Base-by-base conservation (phyloP, 2,888 invertebrate genomes). In the Rhingia rostrata region DNA sequence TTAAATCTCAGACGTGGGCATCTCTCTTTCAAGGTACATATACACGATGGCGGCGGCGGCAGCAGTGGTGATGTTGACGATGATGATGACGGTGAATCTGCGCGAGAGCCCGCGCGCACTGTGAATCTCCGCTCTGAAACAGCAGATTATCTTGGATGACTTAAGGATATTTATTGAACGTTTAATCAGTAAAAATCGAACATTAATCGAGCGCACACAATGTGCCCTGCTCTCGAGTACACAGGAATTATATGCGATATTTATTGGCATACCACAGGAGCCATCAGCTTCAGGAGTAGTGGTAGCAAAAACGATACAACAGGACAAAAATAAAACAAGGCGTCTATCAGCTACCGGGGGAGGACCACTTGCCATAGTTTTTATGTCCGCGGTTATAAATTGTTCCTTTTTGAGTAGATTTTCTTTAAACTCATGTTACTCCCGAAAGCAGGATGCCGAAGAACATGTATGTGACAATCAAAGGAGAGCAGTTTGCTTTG, bases 111-210 rank as follows among this genome's bases (percentile, higher is more conserved):
- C 49, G 5, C 49, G 30, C 30, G 22, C 79, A 54, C 78, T 61
- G 74, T 54, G 78, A 72, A 73, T 73, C 60, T 56, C 43, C 53
- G 66, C 78, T 47, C 56, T 72, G 54, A 37, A 77, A 49, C 43
- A 61, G 53, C 58, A 84, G 84, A 84, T 84, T 84, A 84, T 84
- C 84, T 80, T 53, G 58, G 53, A 84, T 84, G 84, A 84, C 84
- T 84, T 84, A 70, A 80, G 79, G 84, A 84, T 84, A 84, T 84
- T 84, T 84, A 80, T 84, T 84, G 84, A 80, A 70, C 74, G 70
- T 70, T 84, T 80, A 84, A 80, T 80, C 79, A 64, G 70, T 66
- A 70, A 80, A 75, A 80, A 84, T 84, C 80, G 84, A 80, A 70
- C 84, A 79, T 80, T 84, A 84, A 84, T 79, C 83, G 83, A 53